phyloP scores from a whole-genome alignment of 2,113 vertebrate genomes.

The Gavialis gangeticus region DNA sequence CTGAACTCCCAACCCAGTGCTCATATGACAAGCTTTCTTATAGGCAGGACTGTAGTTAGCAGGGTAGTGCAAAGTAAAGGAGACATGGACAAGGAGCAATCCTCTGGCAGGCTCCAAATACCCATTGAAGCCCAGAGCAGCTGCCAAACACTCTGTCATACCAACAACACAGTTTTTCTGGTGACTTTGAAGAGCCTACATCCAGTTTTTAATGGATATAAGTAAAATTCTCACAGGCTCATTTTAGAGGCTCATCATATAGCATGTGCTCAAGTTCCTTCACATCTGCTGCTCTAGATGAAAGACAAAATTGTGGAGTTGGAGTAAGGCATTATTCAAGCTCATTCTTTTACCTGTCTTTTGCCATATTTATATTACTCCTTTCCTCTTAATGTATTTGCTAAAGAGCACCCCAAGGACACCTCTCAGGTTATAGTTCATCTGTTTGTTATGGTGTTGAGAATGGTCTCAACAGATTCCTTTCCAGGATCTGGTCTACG shows the following conservation, averaged over 20 bases:
- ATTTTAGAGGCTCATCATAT: neutral
- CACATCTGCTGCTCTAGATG: neutral
- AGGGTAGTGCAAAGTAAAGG: conserved; percentile 57
- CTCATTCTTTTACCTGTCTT: neutral
- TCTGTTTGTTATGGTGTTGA: neutral
- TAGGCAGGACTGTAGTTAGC: conserved; percentile 43
- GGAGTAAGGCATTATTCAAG: conserved; percentile 14
- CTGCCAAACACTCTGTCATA: conserved; percentile 59
- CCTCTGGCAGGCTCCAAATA: conserved; percentile 66
- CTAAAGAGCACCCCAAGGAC: neutral
- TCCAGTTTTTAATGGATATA: conserved; percentile 9
- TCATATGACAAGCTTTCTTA: conserved; percentile 14
- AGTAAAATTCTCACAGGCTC: neutral
- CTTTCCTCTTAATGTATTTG: neutral
- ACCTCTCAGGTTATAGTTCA: too few relatives aligned
- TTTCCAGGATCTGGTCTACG: conserved; percentile 1
- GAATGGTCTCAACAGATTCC: conserved; percentile 69
- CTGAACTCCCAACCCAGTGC: conserved; percentile 68
- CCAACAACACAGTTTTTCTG: conserved; percentile 16
- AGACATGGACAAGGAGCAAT: conserved; percentile 68
- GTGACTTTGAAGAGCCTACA: conserved; percentile 46
- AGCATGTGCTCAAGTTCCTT: neutral
- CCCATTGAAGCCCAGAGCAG: conserved; percentile 65
- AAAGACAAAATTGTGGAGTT: neutral
- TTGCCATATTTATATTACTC: neutral